Evolutionary conservation across 2,113 vertebrate genomes (phyloP).

Genomic region (Clarias macrocephalus): DNA sequence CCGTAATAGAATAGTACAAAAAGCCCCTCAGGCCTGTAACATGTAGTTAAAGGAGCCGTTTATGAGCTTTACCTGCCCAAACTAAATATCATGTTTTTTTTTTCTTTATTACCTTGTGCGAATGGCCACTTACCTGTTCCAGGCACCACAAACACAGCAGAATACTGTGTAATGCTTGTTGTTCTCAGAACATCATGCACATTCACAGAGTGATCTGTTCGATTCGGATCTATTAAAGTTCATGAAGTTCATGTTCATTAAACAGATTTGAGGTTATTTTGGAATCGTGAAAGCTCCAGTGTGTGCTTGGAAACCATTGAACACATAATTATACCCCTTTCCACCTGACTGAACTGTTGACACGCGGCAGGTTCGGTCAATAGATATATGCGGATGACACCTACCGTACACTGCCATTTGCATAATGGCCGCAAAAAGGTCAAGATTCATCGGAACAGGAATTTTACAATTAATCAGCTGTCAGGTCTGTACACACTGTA

Average conservation of each 20-base stretch:
- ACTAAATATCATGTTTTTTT: not conserved
- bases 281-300: not conserved
- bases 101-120: not conserved
- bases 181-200: too few species aligned
- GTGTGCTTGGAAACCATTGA: not conserved
- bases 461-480: not conserved
- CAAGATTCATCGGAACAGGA: not conserved
- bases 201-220: not conserved
- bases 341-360: not conserved
- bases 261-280: not conserved
- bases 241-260: not conserved
- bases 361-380: not conserved
- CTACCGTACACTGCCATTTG: not conserved
- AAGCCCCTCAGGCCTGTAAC: not conserved
- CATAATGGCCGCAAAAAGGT: not conserved
- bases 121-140: not conserved
- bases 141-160: not conserved
- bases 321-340: not conserved
- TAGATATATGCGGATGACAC: not conserved
- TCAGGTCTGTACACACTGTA: not conserved
- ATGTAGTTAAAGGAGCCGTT: not conserved
- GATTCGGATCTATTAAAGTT: not conserved
- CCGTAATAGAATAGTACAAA: not conserved
- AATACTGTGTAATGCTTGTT: not conserved
- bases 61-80: not conserved